Percentiles rank a stretch among this genome's conserved stretches.
Conservation (phyloP, 1,140 invertebrate species). For the Nymphalis io region DNA sequence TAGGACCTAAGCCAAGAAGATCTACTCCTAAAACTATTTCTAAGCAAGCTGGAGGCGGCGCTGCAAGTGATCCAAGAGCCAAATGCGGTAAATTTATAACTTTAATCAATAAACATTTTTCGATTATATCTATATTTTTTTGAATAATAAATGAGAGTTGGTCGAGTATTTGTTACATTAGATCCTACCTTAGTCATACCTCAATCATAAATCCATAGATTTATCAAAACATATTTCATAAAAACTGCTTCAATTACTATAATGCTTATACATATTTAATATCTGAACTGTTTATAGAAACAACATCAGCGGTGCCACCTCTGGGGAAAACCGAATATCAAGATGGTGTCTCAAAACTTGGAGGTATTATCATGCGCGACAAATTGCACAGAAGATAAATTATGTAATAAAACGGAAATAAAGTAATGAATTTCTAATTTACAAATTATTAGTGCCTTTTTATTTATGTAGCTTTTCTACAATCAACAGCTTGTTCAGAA, state of each 20-base stretch:
- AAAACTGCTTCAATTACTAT: no score
- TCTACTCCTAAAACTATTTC: slow-evolving; percentile 61
- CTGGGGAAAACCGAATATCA: slow-evolving; percentile 82
- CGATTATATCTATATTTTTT: no score
- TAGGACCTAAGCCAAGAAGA: slow-evolving; percentile 68
- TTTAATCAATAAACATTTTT: not conserved
- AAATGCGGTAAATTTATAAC: slow-evolving; percentile 58
- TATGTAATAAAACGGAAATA: not conserved
- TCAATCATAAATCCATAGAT: no score
- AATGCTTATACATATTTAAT: not conserved
- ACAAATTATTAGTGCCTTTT: not conserved
- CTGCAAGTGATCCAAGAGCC: slow-evolving; percentile 50
- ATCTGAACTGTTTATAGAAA: slow-evolving; percentile 46
- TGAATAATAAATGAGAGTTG: no score
- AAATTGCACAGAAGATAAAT: slow-evolving; percentile 75
- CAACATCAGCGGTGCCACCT: slow-evolving; percentile 63
- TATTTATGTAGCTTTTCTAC: not conserved
- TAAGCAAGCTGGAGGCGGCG: slow-evolving; percentile 50
- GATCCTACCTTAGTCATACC: no score
- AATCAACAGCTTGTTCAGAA: no score
- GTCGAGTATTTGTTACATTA: no score
- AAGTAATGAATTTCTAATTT: not conserved
- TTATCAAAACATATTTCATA: no score
- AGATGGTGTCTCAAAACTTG: slow-evolving; percentile 81
- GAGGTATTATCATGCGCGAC: slow-evolving; percentile 81